A percentile compares a stretch with the other conserved stretches of the same genome.
Evolutionary conservation across 2,113 vertebrate species (phyloP).

Genomic region (Brachyistius frenatus): DNA sequence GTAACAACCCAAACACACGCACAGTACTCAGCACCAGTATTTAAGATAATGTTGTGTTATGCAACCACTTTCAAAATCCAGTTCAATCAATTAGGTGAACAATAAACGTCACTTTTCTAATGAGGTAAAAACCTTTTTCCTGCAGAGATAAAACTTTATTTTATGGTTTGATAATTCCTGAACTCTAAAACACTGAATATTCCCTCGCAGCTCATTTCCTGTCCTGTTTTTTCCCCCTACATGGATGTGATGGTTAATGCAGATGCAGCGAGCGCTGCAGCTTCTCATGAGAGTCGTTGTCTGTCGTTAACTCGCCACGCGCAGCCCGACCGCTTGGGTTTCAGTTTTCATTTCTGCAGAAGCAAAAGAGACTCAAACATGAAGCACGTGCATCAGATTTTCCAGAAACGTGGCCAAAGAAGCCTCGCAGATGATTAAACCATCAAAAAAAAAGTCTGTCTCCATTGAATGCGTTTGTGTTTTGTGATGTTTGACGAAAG

Average conservation of each 20-base stretch:
- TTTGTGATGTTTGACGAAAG: not conserved
- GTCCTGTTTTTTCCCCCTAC: slow-evolving; percentile 7
- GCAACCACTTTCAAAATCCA: too few species aligned
- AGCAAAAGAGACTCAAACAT: slow-evolving; percentile 11
- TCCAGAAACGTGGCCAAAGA: slow-evolving; percentile 22
- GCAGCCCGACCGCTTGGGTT: slow-evolving; percentile 6
- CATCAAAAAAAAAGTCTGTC: too few species aligned
- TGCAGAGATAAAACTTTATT: not conserved
- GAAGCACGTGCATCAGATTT: slow-evolving; percentile 4
- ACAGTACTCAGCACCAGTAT: too few species aligned
- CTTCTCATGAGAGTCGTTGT: not conserved
- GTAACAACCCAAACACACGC: too few species aligned
- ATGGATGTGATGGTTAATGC: slow-evolving; percentile 18
- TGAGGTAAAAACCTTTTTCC: too few species aligned
- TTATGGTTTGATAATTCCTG: not conserved
- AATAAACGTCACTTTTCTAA: too few species aligned
- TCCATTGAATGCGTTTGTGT: too few species aligned
- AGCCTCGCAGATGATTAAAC: not conserved
- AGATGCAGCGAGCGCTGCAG: not conserved
- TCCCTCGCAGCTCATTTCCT: not conserved
- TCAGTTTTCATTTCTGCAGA: slow-evolving; percentile 38
- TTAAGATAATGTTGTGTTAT: too few species aligned
- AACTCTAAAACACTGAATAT: not conserved
- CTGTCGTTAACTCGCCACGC: slow-evolving; percentile 32
- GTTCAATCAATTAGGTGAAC: too few species aligned